Percentiles rank a stretch among this genome's conserved stretches.
Evolutionary conservation across 1,140 invertebrate genomes (phyloP).

Genomic region (Chlorops oryzae): DNA sequence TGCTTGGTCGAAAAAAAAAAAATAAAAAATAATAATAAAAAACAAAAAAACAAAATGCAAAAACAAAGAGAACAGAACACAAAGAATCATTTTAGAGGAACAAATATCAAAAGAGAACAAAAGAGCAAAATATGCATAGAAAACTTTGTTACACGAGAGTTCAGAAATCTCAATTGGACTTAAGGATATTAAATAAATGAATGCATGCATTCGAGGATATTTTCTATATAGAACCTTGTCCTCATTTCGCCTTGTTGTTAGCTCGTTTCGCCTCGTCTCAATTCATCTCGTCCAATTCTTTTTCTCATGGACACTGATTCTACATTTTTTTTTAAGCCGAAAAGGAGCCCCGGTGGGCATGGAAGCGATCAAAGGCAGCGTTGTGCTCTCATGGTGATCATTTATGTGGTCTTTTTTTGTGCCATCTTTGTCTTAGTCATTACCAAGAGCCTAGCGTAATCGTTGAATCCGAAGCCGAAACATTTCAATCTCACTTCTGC

Average conservation of each 20-base stretch:
- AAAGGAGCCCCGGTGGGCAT: too few species aligned
- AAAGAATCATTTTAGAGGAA: background rate
- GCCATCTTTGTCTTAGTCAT: conserved; percentile 46
- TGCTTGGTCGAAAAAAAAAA: background rate
- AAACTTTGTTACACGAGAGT: background rate
- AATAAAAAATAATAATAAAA: background rate
- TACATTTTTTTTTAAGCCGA: conserved; percentile 11
- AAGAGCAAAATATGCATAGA: background rate
- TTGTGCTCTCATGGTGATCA: conserved; percentile 47
- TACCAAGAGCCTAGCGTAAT: too few species aligned
- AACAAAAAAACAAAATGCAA: background rate
- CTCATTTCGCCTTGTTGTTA: conserved; percentile 7
- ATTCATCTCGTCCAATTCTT: conserved; percentile 12
- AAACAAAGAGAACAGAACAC: background rate
- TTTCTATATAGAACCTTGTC: conserved; percentile 4
- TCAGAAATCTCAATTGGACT: background rate
- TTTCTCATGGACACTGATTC: background rate
- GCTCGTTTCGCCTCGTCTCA: too few species aligned
- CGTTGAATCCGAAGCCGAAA: too few species aligned
- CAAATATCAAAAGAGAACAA: conserved; percentile 6
- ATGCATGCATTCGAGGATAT: too few species aligned
- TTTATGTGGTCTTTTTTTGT: conserved; percentile 47
- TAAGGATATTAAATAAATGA: background rate
- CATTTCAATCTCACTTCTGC: too few species aligned
- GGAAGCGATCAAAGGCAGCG: too few species aligned